These are phyloP conservation scores for Macropis europaea DNA, from an alignment of 2,888 invertebrate species.

Conservation along the genomic window DNA sequence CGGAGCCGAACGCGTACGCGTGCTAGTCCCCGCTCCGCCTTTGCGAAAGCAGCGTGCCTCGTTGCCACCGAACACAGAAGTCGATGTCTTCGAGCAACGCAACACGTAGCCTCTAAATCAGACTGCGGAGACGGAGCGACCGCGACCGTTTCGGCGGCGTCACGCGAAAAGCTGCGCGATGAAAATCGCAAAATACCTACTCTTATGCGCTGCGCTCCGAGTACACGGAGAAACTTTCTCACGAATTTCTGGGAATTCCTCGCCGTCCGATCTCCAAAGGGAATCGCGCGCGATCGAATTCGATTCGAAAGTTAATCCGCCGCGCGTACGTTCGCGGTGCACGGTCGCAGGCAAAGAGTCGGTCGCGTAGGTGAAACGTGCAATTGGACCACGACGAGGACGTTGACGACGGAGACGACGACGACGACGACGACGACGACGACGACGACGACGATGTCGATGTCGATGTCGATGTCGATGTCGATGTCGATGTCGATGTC, in stretches of 20 bases:
- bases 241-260: too few species aligned
- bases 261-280: too few species aligned
- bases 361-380: slow-evolving; percentile 31
- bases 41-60: slow-evolving; percentile 52
- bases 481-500: too few species aligned
- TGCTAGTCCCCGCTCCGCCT: slow-evolving; percentile 34
- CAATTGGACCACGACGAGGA: slow-evolving; percentile 26
- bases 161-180: too few species aligned
- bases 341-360: slow-evolving; percentile 23
- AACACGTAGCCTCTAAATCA: slow-evolving; percentile 56
- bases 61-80: slow-evolving; percentile 61
- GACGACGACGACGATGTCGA: background rate
- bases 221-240: too few species aligned
- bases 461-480: background rate
- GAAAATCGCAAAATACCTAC: too few species aligned
- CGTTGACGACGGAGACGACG: background rate
- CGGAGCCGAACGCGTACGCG: slow-evolving; percentile 19
- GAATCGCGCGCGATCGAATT: background rate
- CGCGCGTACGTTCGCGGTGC: slow-evolving; percentile 3
- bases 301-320: background rate
- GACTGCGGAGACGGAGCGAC: slow-evolving; percentile 30
- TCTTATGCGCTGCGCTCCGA: too few species aligned
- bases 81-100: slow-evolving; percentile 56
- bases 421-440: background rate
- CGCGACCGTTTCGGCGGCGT: too few species aligned